Percentiles rank a stretch among this genome's conserved stretches.
These are phyloP conservation scores for Eupithecia exiguata DNA, from an alignment of 2,888 invertebrate genomes.

Conservation along the genomic window DNA sequence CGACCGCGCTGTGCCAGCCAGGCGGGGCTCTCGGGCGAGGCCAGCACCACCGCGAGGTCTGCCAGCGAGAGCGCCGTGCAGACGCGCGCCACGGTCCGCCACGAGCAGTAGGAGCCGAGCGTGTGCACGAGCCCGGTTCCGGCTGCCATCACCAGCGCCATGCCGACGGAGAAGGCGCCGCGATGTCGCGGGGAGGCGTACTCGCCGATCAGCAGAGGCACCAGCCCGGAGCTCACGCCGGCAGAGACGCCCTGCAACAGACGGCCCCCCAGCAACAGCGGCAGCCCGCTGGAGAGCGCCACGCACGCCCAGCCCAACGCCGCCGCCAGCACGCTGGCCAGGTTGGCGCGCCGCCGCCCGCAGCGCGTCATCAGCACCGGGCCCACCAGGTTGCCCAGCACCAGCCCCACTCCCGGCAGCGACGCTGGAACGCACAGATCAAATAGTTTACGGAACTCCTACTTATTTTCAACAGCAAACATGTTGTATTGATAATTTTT, in stretches of 20 bases:
- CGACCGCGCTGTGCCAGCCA: constrained; percentile 83
- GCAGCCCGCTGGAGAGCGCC: constrained; percentile 61
- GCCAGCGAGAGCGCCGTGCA: background rate
- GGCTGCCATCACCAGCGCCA: constrained; percentile 76
- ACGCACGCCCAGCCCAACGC: constrained; percentile 73
- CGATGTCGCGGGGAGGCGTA: constrained; percentile 82
- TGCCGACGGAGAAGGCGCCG: constrained; percentile 82
- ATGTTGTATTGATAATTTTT: no score
- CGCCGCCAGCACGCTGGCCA: constrained; percentile 72
- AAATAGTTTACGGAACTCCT: no score
- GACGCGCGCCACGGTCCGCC: constrained; percentile 68
- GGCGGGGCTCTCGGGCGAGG: constrained; percentile 84
- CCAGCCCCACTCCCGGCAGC: constrained; percentile 55
- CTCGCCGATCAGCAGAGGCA: constrained; percentile 79
- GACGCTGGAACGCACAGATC: constrained; percentile 54
- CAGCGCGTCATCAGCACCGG: constrained; percentile 74
- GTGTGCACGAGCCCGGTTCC: constrained; percentile 85
- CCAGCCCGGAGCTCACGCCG: constrained; percentile 61
- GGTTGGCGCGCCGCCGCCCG: constrained; percentile 79
- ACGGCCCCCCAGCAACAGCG: constrained; percentile 48
- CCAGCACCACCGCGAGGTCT: constrained; percentile 60
- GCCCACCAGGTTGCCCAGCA: constrained; percentile 60
- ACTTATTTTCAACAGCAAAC: no score
- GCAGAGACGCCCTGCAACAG: background rate
- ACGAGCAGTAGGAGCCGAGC: constrained; percentile 81